A percentile compares a stretch with the other conserved stretches of the same genome.
These are phyloP conservation scores for Balaeniceps rex DNA, from an alignment of 2,113 vertebrate species.

Conservation along the genomic window DNA sequence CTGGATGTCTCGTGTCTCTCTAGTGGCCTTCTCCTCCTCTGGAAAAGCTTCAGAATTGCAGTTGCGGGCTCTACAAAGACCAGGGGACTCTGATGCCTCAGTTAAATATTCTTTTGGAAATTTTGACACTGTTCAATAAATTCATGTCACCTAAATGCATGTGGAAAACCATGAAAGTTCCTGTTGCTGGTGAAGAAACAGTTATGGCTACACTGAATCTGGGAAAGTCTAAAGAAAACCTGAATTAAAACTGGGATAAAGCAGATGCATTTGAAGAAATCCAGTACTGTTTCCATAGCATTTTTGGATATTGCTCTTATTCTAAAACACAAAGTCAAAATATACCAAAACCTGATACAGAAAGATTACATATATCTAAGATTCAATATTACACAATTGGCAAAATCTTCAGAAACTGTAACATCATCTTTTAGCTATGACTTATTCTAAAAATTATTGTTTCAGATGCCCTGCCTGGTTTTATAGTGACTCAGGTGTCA, in stretches of 20 bases:
- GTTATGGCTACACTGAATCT: background rate
- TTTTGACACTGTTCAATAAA: background rate
- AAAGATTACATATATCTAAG: background rate
- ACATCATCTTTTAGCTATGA: background rate
- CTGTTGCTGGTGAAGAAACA: background rate
- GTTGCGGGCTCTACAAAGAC: background rate
- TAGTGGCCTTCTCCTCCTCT: background rate
- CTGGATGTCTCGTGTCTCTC: background rate
- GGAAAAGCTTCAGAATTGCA: background rate
- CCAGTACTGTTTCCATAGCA: background rate
- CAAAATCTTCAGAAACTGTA: background rate
- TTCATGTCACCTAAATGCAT: background rate
- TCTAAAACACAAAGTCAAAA: background rate
- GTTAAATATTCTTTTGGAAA: background rate
- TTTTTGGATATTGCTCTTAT: background rate
- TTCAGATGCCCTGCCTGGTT: conserved; percentile 83
- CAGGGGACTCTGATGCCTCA: background rate
- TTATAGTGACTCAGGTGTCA: conserved; percentile 77
- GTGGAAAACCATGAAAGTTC: background rate
- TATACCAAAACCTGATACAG: background rate
- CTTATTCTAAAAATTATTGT: conserved; percentile 16
- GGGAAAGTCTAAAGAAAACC: background rate
- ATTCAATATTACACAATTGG: background rate
- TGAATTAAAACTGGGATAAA: background rate
- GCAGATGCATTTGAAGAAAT: background rate